These are phyloP conservation scores for Dolichomitus sp. DNA, from an alignment of 2,888 invertebrate species.

Conservation along the genomic window DNA sequence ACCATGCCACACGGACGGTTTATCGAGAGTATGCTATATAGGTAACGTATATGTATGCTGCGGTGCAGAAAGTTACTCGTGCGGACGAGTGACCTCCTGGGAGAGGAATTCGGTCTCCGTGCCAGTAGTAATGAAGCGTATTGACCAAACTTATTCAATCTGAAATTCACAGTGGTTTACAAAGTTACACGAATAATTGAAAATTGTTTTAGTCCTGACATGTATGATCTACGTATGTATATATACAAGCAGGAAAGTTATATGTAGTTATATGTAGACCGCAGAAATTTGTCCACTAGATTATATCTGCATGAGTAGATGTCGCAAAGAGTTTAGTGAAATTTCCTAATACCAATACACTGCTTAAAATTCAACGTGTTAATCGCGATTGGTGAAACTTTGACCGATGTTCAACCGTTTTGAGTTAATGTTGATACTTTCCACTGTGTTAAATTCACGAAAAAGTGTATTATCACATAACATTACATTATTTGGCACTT, in stretches of 20 bases:
- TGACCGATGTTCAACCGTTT: too few relatives aligned
- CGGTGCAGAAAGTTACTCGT: conserved; percentile 38
- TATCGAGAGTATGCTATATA: conserved; percentile 15
- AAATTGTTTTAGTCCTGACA: neutral
- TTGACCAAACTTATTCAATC: conserved; percentile 27
- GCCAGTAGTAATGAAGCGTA: conserved; percentile 30
- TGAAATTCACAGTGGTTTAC: conserved; percentile 9
- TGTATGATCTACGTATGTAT: neutral
- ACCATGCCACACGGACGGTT: conserved; percentile 17
- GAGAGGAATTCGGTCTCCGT: neutral
- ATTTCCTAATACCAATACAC: too few relatives aligned
- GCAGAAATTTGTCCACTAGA: neutral
- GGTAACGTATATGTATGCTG: conserved; percentile 21
- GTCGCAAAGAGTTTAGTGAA: neutral
- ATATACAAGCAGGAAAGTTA: neutral
- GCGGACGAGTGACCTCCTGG: conserved; percentile 29
- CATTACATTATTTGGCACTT: too few relatives aligned
- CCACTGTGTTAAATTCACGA: too few relatives aligned
- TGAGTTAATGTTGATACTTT: too few relatives aligned
- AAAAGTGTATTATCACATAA: too few relatives aligned
- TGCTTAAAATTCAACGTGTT: too few relatives aligned
- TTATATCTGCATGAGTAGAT: neutral
- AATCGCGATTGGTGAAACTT: too few relatives aligned
- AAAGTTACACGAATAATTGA: conserved; percentile 14
- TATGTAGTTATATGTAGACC: neutral